Percentiles rank a stretch among this genome's conserved stretches.
These are phyloP conservation scores for Spodoptera litura DNA, from an alignment of 1,140 invertebrate genomes.

Conservation along the genomic window DNA sequence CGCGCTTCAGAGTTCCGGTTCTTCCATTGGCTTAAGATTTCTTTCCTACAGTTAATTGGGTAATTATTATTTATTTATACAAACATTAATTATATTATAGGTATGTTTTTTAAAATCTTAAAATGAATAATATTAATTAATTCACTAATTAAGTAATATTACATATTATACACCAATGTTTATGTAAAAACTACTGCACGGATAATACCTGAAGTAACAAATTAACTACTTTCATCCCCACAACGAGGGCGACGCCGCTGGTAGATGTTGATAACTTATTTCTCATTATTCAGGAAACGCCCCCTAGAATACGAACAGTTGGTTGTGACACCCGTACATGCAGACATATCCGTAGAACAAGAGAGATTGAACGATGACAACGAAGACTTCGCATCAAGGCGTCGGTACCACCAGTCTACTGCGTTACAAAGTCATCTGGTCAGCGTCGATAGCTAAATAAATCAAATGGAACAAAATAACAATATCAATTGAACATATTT, in stretches of 20 bases:
- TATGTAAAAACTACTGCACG: too few relatives aligned
- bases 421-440: constrained; percentile 92
- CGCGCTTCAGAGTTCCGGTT: constrained; percentile 95
- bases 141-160: too few relatives aligned
- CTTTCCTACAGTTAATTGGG: constrained; percentile 92
- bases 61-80: constrained; percentile 84
- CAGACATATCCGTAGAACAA: constrained; percentile 92
- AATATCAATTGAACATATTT: neutral
- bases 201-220: too few relatives aligned
- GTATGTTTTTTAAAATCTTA: neutral
- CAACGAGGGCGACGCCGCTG: too few relatives aligned
- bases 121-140: too few relatives aligned
- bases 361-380: constrained; percentile 97
- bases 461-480: neutral
- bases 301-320: constrained; percentile 95
- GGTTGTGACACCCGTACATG: constrained; percentile 94
- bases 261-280: neutral
- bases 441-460: constrained; percentile 81
- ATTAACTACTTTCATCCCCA: too few relatives aligned
- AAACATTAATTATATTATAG: neutral
- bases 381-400: constrained; percentile 95
- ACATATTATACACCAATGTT: too few relatives aligned
- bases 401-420: constrained; percentile 96
- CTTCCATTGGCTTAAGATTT: constrained; percentile 93
- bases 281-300: constrained; percentile 87